Evolutionary conservation across 2,888 invertebrate genomes (phyloP).

Genomic region (Drosophila borborema): DNA sequence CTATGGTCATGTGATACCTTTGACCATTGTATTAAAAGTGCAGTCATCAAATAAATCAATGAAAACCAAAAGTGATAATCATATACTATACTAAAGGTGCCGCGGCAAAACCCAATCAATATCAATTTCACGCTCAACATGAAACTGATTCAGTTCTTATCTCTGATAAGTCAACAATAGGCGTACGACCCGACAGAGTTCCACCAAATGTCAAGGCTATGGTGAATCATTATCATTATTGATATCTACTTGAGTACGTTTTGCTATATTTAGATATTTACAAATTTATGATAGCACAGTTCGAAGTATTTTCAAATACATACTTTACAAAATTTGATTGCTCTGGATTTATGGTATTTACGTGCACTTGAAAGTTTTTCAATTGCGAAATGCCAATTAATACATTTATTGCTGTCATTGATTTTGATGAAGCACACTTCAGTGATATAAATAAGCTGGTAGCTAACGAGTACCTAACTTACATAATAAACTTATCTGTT

Average conservation of each 20-base stretch:
- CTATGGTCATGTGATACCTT: slow-evolving; percentile 59
- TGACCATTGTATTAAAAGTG: slow-evolving; percentile 43
- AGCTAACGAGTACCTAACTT: slow-evolving; percentile 2
- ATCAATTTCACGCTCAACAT: slow-evolving; percentile 56
- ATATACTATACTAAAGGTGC: slow-evolving; percentile 1
- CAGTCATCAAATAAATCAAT: slow-evolving; percentile 46
- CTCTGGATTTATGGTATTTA: slow-evolving; percentile 51
- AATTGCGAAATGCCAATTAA: slow-evolving; percentile 53
- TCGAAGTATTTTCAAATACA: slow-evolving; percentile 14
- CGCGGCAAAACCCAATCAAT: slow-evolving; percentile 43
- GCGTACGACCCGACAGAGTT: slow-evolving; percentile 37
- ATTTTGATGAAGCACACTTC: slow-evolving; percentile 49
- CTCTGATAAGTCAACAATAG: slow-evolving; percentile 19
- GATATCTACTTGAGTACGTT: slow-evolving; percentile 8
- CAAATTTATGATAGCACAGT: slow-evolving; percentile 19
- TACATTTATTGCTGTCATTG: slow-evolving; percentile 49
- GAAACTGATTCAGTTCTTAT: slow-evolving; percentile 31
- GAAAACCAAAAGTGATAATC: slow-evolving; percentile 44
- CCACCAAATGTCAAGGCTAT: slow-evolving; percentile 47
- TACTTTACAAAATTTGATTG: slow-evolving; percentile 42
- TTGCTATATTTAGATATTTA: slow-evolving; percentile 6
- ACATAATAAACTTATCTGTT: slow-evolving; percentile 31
- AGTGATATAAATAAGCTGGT: slow-evolving; percentile 4
- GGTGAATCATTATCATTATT: slow-evolving; percentile 23
- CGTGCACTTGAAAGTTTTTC: slow-evolving; percentile 49